Base-by-base conservation (phyloP, 2,113 vertebrate genomes). In the Spermophilus dauricus region DNA sequence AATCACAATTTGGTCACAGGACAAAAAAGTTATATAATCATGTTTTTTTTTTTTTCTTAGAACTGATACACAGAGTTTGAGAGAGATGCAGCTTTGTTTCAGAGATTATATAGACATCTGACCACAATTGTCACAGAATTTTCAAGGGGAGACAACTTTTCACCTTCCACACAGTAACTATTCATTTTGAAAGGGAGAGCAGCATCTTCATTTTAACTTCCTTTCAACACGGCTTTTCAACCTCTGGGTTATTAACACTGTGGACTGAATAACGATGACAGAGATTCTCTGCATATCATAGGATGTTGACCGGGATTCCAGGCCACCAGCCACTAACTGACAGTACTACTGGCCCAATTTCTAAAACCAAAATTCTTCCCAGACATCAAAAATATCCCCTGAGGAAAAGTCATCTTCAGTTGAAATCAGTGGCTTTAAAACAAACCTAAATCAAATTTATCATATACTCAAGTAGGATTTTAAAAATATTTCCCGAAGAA, bases 381-480 rank as follows among this genome's bases (percentile, higher is more conserved):
- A 95, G 80, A 92, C 39, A 65, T 11, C 53, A n/a, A 30, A 95
- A 94, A 28, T 78, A 26, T 89, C 20, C 48, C 45, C 30, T 18
- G 34, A 93, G 83, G 6, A 24, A 73, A 63, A 94, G 45, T 83
- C 32, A 39, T 4, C 56, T 34, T 72, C 77, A 37, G 16, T 69
- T 13, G 20, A 78, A 89, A 96, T 84, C 42, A 70, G 65, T 9
- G n/a, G 39, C 51, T 94, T 95, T 96, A 80, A 94, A 93, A 67
- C n/a, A 93, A 88, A 61, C 86, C 42, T 45, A 65, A 95, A 96
- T 48, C 73, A 95, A 94, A 93, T 86, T 56, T 24, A 83, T 89
- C 7, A 63, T 10, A 93, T 93, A 92, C 96, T 89, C 63, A 76
- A n/a, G 70, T 83, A 87, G 58, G 70, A 80, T 81, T 86, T 96